Evolutionary conservation across 2,888 invertebrate species (phyloP).

Genomic region (Leucophora obtusa): DNA sequence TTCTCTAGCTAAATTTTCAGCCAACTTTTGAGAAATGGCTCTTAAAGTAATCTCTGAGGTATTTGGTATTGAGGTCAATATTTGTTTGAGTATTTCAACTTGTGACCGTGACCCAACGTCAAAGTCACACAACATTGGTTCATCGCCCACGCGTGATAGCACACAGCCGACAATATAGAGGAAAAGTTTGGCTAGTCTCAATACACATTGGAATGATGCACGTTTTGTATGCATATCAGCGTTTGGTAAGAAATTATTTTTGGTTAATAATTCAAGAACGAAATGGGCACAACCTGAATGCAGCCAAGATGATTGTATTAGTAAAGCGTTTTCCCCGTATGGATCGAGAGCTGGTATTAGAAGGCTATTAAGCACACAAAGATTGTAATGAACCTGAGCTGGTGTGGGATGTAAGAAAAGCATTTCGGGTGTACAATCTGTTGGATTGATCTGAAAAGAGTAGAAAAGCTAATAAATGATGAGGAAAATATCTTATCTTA

Average conservation of each 20-base stretch:
- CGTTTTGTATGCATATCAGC: slow-evolving; percentile 87
- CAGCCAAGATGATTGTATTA: slow-evolving; percentile 82
- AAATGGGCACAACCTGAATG: slow-evolving; percentile 82
- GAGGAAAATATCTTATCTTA: no score
- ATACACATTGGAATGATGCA: slow-evolving; percentile 91
- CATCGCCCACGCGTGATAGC: slow-evolving; percentile 82
- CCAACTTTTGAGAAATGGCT: slow-evolving; percentile 89
- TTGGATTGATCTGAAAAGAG: slow-evolving; percentile 67
- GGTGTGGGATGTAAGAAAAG: slow-evolving; percentile 86
- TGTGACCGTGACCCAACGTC: slow-evolving; percentile 79
- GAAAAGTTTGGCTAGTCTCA: slow-evolving; percentile 93
- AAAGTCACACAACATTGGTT: slow-evolving; percentile 80
- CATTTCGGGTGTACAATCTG: slow-evolving; percentile 80
- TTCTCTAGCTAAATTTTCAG: slow-evolving; percentile 88
- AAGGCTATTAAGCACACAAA: slow-evolving; percentile 91
- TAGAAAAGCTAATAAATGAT: no score
- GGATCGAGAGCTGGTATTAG: slow-evolving; percentile 94
- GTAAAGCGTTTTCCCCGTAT: slow-evolving; percentile 83
- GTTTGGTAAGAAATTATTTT: slow-evolving; percentile 89
- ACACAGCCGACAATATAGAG: slow-evolving; percentile 92
- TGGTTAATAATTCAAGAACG: slow-evolving; percentile 89
- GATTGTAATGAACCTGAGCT: slow-evolving; percentile 86
- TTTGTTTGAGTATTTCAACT: slow-evolving; percentile 87
- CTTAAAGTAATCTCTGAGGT: slow-evolving; percentile 92
- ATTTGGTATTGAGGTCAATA: slow-evolving; percentile 87